A percentile compares a stretch with the other conserved stretches of the same genome.
These are phyloP conservation scores for Drosophila sucinea DNA, from an alignment of 1,140 invertebrate genomes.

Conservation along the genomic window DNA sequence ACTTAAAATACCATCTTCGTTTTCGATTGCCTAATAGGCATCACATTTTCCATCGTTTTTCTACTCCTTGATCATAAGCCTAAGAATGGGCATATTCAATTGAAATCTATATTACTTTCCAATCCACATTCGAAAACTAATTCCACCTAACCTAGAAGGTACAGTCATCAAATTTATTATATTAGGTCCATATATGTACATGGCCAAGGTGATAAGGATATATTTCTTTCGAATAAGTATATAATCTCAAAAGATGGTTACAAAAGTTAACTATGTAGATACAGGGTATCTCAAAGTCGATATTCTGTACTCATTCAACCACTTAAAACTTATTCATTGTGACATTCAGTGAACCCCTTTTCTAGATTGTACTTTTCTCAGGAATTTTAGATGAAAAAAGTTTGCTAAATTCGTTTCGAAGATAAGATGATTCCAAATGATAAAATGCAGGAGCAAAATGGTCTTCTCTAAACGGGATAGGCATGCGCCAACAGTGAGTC, in stretches of 20 bases:
- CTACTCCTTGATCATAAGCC: no score
- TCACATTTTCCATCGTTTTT: no score
- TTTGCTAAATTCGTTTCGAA: not conserved
- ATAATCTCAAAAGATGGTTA: no score
- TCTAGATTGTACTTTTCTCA: not conserved
- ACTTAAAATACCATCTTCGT: constrained; percentile 71
- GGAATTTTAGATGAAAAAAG: not conserved
- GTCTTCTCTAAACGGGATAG: not conserved
- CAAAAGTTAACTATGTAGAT: not conserved
- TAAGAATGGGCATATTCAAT: no score
- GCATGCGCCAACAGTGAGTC: constrained; percentile 27
- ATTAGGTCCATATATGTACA: no score
- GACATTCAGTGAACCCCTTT: constrained; percentile 2
- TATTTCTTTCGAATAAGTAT: no score
- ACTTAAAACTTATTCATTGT: not conserved
- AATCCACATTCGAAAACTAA: no score
- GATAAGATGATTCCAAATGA: not conserved
- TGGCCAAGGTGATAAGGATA: no score
- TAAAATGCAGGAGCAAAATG: not conserved
- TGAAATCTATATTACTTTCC: no score
- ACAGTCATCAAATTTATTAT: no score
- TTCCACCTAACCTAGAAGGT: no score
- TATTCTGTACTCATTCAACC: constrained; percentile 7
- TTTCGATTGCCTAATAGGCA: constrained; percentile 54
- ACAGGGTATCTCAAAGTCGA: constrained; percentile 61